Base-by-base conservation (phyloP, 2,888 invertebrate species). In the Phyto melanocephala region DNA sequence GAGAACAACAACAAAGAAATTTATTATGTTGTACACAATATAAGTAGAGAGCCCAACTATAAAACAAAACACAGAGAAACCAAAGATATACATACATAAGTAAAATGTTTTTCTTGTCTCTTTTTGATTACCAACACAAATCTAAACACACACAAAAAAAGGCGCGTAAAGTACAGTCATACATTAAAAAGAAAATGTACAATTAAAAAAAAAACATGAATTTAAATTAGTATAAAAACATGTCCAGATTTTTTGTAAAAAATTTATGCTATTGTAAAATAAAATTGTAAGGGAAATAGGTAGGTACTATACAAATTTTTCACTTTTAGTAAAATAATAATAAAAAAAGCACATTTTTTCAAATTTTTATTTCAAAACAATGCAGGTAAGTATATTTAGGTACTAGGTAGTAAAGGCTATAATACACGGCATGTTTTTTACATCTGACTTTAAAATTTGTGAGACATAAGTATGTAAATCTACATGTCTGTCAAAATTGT, bases 151-250 rank as follows among this genome's bases (percentile, higher is more conserved):
- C 28, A 54, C 70, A 50, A 80, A 84, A 84, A 86, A 84, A 84
- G 78, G 84, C 83, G 76, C 78, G 81, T 83, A 60, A 83, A 84
- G 85, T 86, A 85, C 85, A 85, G 85, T 86, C 84, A 77, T 80
- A 74, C 80, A 63, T 72, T 60, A 33, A 79, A 77, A 84, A 84
- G 82, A 80, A 82, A 85, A 84, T 78, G 68, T 68, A 70, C 17
- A 17, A 67, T 77, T 62, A 33, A 28, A 7, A 58, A 10, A 63
- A 74, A 65, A 72, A 15, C 33, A 63, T 50, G 13, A 11, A 33
- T 50, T 68, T 45, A 17, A n/a, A n/a, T 40, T 2, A 45, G 7
- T 45, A 17, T 42, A 1, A 45, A 45, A 45, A 17, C 17, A 45
- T 45, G 7, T 7, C 5, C n/a, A 15, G 10, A 8, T 8, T 17